Percentiles rank a stretch among this genome's conserved stretches.
Conservation (phyloP, 1,140 invertebrate species). For the Onthophagus taurus region DNA sequence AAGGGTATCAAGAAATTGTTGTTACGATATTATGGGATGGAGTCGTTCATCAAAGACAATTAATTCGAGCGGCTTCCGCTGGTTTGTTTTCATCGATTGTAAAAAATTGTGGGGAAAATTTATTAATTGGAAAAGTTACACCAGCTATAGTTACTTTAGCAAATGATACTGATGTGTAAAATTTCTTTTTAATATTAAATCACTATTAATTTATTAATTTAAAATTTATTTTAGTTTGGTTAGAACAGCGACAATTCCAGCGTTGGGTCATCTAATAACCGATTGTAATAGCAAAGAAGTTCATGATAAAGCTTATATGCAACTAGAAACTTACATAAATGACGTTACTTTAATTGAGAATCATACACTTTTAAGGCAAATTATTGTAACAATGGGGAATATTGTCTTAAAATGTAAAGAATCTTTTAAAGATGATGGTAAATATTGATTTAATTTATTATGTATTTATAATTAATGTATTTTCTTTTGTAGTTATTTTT, state of each 20-base stretch:
- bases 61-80: slow-evolving; percentile 49
- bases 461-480: not conserved
- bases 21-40: slow-evolving; percentile 58
- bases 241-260: slow-evolving; percentile 51
- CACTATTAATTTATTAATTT: not conserved
- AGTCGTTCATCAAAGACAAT: slow-evolving; percentile 53
- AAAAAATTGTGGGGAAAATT: slow-evolving; percentile 44
- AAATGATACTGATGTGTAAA: slow-evolving; percentile 60
- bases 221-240: slow-evolving; percentile 39
- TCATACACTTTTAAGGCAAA: slow-evolving; percentile 38
- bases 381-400: slow-evolving; percentile 43
- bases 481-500: slow-evolving; percentile 48
- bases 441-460: slow-evolving; percentile 7
- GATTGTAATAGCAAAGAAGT: slow-evolving; percentile 47
- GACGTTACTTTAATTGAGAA: slow-evolving; percentile 42
- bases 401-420: slow-evolving; percentile 43
- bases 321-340: slow-evolving; percentile 56
- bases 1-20: slow-evolving; percentile 45
- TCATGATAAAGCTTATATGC: slow-evolving; percentile 60
- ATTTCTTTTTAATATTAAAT: slow-evolving; percentile 2
- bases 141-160: slow-evolving; percentile 63
- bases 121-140: slow-evolving; percentile 50
- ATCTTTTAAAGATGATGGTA: slow-evolving; percentile 49
- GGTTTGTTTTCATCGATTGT: slow-evolving; percentile 51
- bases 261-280: slow-evolving; percentile 54